Base-by-base conservation (phyloP, 2,797 vertebrate genomes). In the Triplophysa bombifrons region DNA sequence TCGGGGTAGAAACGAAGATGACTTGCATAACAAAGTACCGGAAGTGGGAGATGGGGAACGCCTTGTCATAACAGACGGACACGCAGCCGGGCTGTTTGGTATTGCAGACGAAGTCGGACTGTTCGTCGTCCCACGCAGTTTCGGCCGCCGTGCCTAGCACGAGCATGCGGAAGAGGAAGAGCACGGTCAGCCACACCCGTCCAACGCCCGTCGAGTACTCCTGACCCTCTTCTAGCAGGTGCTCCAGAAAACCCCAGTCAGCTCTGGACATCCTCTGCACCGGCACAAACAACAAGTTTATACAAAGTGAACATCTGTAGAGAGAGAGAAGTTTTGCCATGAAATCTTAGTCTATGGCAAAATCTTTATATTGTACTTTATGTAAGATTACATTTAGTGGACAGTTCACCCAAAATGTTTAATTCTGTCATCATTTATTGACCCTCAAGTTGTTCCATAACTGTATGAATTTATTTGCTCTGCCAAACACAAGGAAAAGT, bases 41-140 rank as follows among this genome's bases (percentile, higher is more conserved):
- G 81, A 94, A 94, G 89, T 95, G 95, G 3, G 95, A 95, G 83
- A 95, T 93, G 76, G 95, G 95, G 84, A 95, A 95, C 71, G 94
- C 93, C 74, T 86, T 91, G 88, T 95, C 94, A n/a, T 95, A 95
- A 84, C 95, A 95, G 70, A 93, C 94, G 0, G 91, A 69, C 1
- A 88, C 84, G 74, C 95, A 95, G 63, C 95, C 95, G 0, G 94
- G 94, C 78, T 95, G 94, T 2, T 2, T 10, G 1, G 95, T 95
- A 87, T 95, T 95, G 87, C 95, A 95, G 19, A 92, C 71, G 0
- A 95, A 95, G 84, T 89, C 90, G 0, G 84, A 79, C 80, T 95
- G 94, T 67, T 95, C 95, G 22, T 95, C 95, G 58, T 94, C 93
- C 95, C 95, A 95, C 20, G 93, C 93, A 0, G 94, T 94, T 68